Evolutionary conservation across 2,113 vertebrate genomes (phyloP), one percentile per base, ranked within the genome.

Genomic region (Phoenicopterus ruber): DNA sequence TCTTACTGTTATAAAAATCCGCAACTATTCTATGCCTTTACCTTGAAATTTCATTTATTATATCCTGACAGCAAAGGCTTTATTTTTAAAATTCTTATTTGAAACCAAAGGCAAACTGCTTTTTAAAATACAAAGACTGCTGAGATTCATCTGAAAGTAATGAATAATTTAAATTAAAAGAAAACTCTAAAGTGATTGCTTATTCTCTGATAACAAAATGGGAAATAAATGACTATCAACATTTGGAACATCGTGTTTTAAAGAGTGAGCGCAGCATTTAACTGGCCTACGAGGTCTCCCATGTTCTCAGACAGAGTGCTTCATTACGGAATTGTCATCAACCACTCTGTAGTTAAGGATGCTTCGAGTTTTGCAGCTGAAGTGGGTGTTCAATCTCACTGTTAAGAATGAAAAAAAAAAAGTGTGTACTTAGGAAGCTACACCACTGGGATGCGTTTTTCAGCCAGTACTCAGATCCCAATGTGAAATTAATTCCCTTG

Each of bases 161-260:
- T 88, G 84, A 91, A 92, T 96, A 94, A 96, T 93, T 95, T 94
- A 93, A 94, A 82, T 73, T 40, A 73, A 85, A 84, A 76, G 71
- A 70, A 84, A 92, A 90, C 38, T 63, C 61, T 70, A 32, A 82
- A 80, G 74, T 91, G 94, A 94, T 95, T 95, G 72, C 90, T 95
- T 8, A 25, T 94, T 92, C 66, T 89, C 63, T 83, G 82, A 67
- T 83, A 89, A 93, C 76, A 94, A 80, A 85, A 81, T 57, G 38
- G 55, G 54, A 85, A 95, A 70, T 83, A 86, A 97, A 88, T 77
- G n/a, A 62, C 67, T 90, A 74, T 26, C 66, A 92, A 5, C 71
- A 29, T 52, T 93, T 74, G 78, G 84, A 94, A 80, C 79, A 57
- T 62, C 28, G 0, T 47, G 38, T 86, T 94, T 90, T 69, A 73